phyloP scores from a whole-genome alignment of 1,140 invertebrate species.

The Cydia pomonella region DNA sequence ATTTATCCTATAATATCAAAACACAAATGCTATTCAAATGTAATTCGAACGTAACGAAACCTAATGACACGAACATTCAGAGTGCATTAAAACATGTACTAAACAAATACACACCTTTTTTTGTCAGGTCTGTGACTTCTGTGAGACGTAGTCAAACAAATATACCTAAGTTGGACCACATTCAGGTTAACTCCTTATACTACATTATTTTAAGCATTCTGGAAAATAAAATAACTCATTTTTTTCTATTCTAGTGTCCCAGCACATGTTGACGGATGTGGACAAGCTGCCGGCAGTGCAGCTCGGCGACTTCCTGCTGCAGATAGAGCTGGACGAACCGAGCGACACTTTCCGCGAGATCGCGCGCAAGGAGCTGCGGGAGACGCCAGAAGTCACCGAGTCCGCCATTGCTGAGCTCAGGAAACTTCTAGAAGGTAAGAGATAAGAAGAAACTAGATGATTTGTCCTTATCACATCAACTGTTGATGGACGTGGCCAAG shows the following conservation, averaged over 20 bases:
- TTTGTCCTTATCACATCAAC: background rate
- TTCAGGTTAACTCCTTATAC: too few species aligned
- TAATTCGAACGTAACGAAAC: too few species aligned
- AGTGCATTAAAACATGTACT: too few species aligned
- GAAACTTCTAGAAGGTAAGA: conserved; percentile 85
- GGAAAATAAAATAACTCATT: too few species aligned
- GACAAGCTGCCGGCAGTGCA: conserved; percentile 84
- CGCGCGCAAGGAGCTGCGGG: conserved; percentile 87
- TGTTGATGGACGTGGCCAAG: background rate
- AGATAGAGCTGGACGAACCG: conserved; percentile 86
- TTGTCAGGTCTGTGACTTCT: background rate
- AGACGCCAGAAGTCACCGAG: conserved; percentile 84
- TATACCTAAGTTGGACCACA: too few species aligned
- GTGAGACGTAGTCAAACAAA: background rate
- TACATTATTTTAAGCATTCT: too few species aligned
- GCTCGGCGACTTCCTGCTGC: conserved; percentile 84
- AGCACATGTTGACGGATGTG: conserved; percentile 86
- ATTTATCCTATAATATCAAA: too few species aligned
- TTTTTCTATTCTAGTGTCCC: conserved; percentile 80
- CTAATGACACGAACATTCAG: too few species aligned
- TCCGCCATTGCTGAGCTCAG: conserved; percentile 83
- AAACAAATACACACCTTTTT: too few species aligned
- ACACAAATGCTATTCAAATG: too few species aligned
- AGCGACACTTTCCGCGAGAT: conserved; percentile 84
- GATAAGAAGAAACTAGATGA: background rate